Evolutionary conservation across 2,113 vertebrate species (phyloP), one percentile per base, ranked within the genome.

Genomic region (Equus quagga): DNA sequence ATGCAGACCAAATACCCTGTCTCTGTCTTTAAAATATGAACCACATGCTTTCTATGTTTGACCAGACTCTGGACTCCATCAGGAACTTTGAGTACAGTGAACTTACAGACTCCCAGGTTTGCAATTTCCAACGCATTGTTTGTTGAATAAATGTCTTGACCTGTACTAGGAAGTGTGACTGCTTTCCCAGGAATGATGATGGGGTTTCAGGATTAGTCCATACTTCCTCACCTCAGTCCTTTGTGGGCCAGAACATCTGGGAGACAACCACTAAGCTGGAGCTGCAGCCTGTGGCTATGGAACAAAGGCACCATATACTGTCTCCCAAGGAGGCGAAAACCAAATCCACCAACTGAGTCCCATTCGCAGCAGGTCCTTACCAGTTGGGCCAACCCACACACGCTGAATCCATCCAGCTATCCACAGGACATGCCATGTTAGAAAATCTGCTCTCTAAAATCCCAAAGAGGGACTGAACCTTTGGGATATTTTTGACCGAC

Each of bases 11-110:
- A 73, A 51, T 60, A 73, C 65, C 83, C 73, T 65, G 51, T 72
- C 89, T 87, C 72, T 49, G 33, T 90, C 87, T 84, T 44, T 73
- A 93, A 97, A 98, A 98, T 54, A 79, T 5, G 81, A 98, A 96
- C 92, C 97, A 97, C 72, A 90, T 97, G 96, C 28, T 65, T 89
- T 75, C 83, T 26, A 36, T 60, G n/a, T 84, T 92, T 75, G 76
- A 83, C 62, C 79, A 92, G 54, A 51, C 69, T 93, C 94, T 96
- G 95, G 80, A 70, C 81, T 92, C 75, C 54, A 92, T 97, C 94
- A 97, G 87, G 65, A 91, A 67, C 15, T 31, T 79, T 51, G 41
- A 76, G 26, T 73, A 26, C 21, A 9, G 54, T 92, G 96, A 98
- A 95, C 80, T 92, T 54, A 33, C 51, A 54, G 2, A 28, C 44